phyloP scores from a whole-genome alignment of 2,113 vertebrate genomes.

The Scalopus aquaticus region DNA sequence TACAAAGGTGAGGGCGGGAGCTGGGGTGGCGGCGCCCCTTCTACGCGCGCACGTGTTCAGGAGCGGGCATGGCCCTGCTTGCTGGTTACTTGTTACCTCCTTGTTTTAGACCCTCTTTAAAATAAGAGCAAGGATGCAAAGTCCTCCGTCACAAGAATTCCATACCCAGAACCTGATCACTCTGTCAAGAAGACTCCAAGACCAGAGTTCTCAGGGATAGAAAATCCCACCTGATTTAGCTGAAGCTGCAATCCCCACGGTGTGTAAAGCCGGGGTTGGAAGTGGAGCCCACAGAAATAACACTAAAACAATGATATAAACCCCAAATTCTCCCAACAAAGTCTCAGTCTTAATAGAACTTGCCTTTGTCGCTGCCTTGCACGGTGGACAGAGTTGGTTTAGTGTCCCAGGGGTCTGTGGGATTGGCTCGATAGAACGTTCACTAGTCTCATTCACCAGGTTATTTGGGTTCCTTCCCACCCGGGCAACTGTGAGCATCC shows the following conservation, averaged over 20 bases:
- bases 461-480: not conserved
- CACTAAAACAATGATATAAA: too few relatives aligned
- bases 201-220: not conserved
- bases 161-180: not conserved
- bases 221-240: not conserved
- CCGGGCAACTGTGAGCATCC: not conserved
- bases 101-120: not conserved
- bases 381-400: not conserved
- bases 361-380: not conserved
- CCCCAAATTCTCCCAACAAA: too few relatives aligned
- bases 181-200: not conserved
- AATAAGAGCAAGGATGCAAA: not conserved
- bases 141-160: not conserved
- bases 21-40: too few relatives aligned
- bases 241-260: too few relatives aligned
- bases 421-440: not conserved
- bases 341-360: not conserved
- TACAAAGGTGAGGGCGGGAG: slow-evolving; percentile 89
- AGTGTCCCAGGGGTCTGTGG: not conserved
- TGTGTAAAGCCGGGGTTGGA: not conserved
- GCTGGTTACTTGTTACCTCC: not conserved
- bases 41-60: too few relatives aligned
- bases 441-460: not conserved
- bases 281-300: not conserved
- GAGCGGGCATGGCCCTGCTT: not conserved